Base-by-base conservation (phyloP, 2,113 vertebrate genomes). In the Nyctereutes procyonoides region DNA sequence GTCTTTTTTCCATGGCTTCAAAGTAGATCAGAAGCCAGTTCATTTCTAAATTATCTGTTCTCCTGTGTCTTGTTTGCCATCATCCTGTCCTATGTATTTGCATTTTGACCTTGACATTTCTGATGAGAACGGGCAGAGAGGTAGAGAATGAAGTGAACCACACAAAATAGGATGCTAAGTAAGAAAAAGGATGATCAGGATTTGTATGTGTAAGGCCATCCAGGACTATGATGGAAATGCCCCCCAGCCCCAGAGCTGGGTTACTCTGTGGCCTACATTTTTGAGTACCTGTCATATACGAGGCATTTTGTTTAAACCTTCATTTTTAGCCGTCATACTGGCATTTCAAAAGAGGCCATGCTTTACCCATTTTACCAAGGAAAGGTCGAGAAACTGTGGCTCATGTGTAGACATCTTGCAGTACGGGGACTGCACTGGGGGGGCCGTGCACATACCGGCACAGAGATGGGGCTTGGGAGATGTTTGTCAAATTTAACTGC, bases 381-480 rank as follows among this genome's bases (percentile, higher is more conserved):
- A 71, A 38, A 58, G 22, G 26, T 8, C 28, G 51, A 51, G 79
- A 60, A 8, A 13, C 38, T 4, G 0, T 77, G 55, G 20, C 67
- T 79, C 4, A 0, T 13, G 15, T 69, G n/a, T 35, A 2, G 55
- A 56, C 26, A 13, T 55, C 32, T 69, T 56, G 9, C 22, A 4
- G 0, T 2, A 1, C 9, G 12, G 77, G 71, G 32, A 30, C 51
- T 35, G n/a, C 32, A 20, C 1, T 9, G 3, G 0, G 0, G 0
- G 24, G 80, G 8, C 35, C 48, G 43, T 43, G 43, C 43, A 43
- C 16, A 0, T 8, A 32, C 19, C 10, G 3, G 0, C 90, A 19
- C 10, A n/a, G 38, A 83, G 88, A 16, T 11, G 11, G 82, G 51
- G 12, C 83, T 60, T 28, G 3, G 65, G 43, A 55, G 12, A 32